Evolutionary conservation across 2,888 invertebrate genomes (phyloP), one percentile per base, ranked within the genome.

Genomic region (Elmis aenea): DNA sequence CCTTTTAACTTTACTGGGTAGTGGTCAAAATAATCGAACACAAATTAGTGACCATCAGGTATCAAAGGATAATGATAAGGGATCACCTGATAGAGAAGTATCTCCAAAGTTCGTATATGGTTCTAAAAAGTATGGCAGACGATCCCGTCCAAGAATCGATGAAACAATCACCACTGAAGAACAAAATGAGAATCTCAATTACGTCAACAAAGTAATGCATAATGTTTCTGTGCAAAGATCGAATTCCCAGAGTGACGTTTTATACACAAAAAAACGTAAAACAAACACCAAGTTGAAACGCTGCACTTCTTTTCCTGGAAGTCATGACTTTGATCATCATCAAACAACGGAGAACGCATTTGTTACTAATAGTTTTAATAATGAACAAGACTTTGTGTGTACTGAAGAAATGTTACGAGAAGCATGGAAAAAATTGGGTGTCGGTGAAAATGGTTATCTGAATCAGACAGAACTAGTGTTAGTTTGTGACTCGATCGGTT

Each of bases 61-160:
- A 6, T 43, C 36, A 10, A 46, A 39, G 51, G 71, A 72, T 64
- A 70, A 69, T 51, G 76, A 76, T 45, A 14, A 56, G 13, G 65
- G 66, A 30, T 75, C 76, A 3, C 79, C 81, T 0, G 82, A 79
- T 45, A 73, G 83, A 21, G 85, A 84, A 66, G 78, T 83, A 6
- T 82, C 79, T 1, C 85, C 85, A 2, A 83, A 82, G 58, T 77
- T 79, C 48, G 76, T 83, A 0, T 79, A 80, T 53, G 85, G 85
- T 1, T 75, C 80, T 13, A 85, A 85, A 59, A 83, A 83, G 60
- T 85, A 85, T 66, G 85, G 85, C 1, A 72, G 85, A 1, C 71
- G 84, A 26, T 83, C 83, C 2, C 72, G 82, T 22, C 83, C 83
- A 1, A 73, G 73, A 44, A 62, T 58, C 25, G 64, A 68, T 25